Base-by-base conservation (phyloP, 2,888 invertebrate species). In the Polymixis flavicincta region DNA sequence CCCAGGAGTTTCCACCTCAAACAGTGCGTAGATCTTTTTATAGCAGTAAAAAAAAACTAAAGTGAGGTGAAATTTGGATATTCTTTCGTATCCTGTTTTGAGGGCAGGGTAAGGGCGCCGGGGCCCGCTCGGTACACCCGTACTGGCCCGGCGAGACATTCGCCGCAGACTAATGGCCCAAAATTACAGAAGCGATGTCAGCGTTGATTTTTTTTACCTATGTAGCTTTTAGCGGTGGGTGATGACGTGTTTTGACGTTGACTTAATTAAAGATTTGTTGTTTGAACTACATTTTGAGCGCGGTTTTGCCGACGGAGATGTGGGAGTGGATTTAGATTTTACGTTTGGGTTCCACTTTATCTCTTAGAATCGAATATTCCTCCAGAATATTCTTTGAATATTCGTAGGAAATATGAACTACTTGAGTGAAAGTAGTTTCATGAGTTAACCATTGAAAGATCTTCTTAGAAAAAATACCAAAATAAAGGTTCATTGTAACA, bases 71-170 rank as follows among this genome's bases (percentile, higher is more conserved):
- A 73, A 77, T 73, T 81, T 72, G 73, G 59, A 50, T 69, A 74
- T 74, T 64, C 60, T 48, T 55, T 61, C 68, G 79, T 75, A 84
- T 88, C 85, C 87, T 86, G 82, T 71, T 69, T 55, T 80, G 71
- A 85, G 88, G 89, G 86, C 88, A 81, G 59, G 65, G 78, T 81
- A 85, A 88, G 90, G 91, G 88, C 90, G 88, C 80, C 75, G 79
- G 87, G 86, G 55, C 74, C 50, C 67, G 78, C 88, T 89, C 88
- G 84, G 91, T 91, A 77, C 91, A 75, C 45, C 61, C 71, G 90
- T 81, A 90, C 91, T 74, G 64, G 79, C 63, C 71, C 82, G 85
- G 74, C 89, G 82, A 85, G 89, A 88, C 89, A 73, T 42, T 37
- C 25, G 73, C 22, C 86, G 82, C 75, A 88, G 86, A 87, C 59